phyloP scores from a whole-genome alignment of 2,113 vertebrate species.

The Holacanthus passer region DNA sequence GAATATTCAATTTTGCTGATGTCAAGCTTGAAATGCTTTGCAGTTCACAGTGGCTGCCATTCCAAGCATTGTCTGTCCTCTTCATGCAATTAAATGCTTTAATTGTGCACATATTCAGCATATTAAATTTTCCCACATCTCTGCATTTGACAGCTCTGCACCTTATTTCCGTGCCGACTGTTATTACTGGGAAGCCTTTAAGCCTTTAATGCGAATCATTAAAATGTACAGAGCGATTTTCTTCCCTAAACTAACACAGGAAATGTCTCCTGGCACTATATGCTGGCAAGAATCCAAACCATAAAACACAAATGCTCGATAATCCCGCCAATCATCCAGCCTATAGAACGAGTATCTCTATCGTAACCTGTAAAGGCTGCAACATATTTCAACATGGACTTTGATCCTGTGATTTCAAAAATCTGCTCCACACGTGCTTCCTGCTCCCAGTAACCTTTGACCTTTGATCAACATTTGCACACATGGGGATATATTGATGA shows the following conservation, averaged over 20 bases:
- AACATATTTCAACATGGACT: slow-evolving; percentile 1
- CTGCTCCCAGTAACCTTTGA: slow-evolving; percentile 43
- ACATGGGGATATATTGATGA: slow-evolving; percentile 61
- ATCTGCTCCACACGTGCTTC: slow-evolving; percentile 6
- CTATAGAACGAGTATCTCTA: not conserved
- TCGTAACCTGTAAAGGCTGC: not conserved
- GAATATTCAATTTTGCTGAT: not conserved
- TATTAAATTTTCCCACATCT: not conserved
- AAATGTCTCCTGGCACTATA: not conserved
- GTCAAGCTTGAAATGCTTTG: not conserved
- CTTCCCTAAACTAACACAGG: not conserved
- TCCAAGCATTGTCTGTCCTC: not conserved
- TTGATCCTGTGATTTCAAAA: slow-evolving; percentile 3
- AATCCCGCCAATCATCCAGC: not conserved
- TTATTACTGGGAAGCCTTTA: not conserved
- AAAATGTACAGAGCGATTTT: not conserved
- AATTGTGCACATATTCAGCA: not conserved
- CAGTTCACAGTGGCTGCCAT: not conserved
- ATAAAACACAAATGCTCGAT: not conserved
- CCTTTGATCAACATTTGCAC: slow-evolving; percentile 32
- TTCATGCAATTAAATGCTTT: not conserved
- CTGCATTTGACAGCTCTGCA: not conserved
- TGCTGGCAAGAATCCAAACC: not conserved
- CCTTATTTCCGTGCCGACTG: not conserved
- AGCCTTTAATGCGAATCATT: not conserved